Base-by-base conservation (phyloP, 37 sponge, comb jelly and placozoan species). In the Diacarnus erythraeanus region DNA sequence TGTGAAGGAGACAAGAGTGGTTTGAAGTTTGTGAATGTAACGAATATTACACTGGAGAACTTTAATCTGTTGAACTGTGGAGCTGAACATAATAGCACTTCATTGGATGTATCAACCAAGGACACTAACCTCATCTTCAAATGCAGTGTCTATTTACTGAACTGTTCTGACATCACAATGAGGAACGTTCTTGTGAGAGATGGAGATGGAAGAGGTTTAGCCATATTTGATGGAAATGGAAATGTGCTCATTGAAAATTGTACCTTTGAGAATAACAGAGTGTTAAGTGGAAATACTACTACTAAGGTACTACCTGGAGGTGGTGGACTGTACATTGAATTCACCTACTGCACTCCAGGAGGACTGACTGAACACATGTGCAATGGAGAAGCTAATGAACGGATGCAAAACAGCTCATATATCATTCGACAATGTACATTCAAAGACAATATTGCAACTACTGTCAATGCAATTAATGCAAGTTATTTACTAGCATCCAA, bases 321-420 rank as follows among this genome's bases (percentile, higher is more conserved):
- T 12, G 29, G 29, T 75, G 75, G 75, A 15, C 33, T 75, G 8
- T 75, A 75, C 59, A 75, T 75, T 3, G 75, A 75, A 56, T 60
- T 60, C 22, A 21, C 51, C 6, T 47, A 25, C 61, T 60, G 61
- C 27, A 60, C 3, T 47, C 51, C 51, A 47, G 51, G 51, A 47
- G 51, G 51, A 47, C 51, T 47, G 10, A n/a, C n/a, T n/a, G 10
- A 47, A 47, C 12, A 17, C 61, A 5, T n/a, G 4, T 60, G 27
- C 61, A 60, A 60, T 26, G 33, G 10, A n/a, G 23, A 30, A 12
- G 18, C 34, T 57, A 2, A 47, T 21, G 6, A 10, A 33, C 34
- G 25, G 42, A 51, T 30, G 3, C 20, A 31, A 6, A n/a, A 30
- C 33, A 22, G 8, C 20, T 6, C 20, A 10, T 75, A 75, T 30